Conservation (phyloP, 1,140 invertebrate species). For the Conus ventricosus region DNA sequence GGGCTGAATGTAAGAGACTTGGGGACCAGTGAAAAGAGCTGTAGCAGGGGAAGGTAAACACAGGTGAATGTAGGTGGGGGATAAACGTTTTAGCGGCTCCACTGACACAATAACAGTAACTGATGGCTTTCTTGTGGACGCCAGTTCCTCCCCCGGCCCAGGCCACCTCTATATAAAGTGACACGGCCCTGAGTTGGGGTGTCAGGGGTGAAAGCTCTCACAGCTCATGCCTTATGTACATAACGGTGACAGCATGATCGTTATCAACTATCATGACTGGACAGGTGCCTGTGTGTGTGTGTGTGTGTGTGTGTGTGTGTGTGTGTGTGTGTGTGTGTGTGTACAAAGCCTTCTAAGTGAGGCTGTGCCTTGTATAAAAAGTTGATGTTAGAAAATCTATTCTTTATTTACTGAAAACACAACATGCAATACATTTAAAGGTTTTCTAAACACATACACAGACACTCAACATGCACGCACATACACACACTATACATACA, state of each 20-base stretch:
- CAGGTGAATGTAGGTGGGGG: conserved; percentile 3
- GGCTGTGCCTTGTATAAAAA: no score
- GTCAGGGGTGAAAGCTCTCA: no score
- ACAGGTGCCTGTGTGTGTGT: neutral
- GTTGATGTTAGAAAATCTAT: no score
- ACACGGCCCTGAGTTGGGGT: neutral
- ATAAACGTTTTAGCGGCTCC: conserved; percentile 3
- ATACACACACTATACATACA: no score
- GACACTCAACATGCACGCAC: no score
- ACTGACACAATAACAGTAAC: neutral
- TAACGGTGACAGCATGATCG: no score
- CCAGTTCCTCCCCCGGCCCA: neutral
- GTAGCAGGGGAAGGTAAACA: neutral
- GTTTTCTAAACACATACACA: no score
- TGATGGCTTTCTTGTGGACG: neutral
- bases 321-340: neutral
- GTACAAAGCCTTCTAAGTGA: neutral
- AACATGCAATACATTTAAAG: no score
- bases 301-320: neutral
- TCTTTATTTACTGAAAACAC: no score
- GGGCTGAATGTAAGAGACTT: neutral
- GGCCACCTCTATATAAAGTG: neutral
- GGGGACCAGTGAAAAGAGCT: neutral
- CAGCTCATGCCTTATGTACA: no score
- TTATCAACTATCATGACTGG: neutral